phyloP scores from a whole-genome alignment of 2,113 vertebrate genomes.

The Dipodomys spectabilis region DNA sequence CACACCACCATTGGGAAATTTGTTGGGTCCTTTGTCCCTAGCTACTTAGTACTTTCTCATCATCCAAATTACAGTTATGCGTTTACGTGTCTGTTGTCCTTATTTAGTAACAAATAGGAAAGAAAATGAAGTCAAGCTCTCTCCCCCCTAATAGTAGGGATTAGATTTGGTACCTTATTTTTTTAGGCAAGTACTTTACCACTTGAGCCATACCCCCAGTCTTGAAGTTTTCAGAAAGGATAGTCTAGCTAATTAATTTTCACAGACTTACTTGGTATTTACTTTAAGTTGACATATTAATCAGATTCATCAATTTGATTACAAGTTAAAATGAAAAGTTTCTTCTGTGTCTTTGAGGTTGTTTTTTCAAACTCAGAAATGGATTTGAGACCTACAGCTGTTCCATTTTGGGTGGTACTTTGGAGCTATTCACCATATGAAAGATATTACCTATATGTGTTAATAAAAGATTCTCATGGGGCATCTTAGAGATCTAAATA shows the following conservation, averaged over 20 bases:
- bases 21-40: not conserved
- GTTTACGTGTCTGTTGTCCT: not conserved
- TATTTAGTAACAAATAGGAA: slow-evolving; percentile 15
- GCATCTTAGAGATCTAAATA: slow-evolving; percentile 32
- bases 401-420: not conserved
- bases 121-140: not conserved
- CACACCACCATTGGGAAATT: not conserved
- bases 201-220: too few relatives aligned
- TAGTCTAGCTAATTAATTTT: slow-evolving; percentile 18
- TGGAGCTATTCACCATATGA: slow-evolving; percentile 10
- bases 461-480: not conserved
- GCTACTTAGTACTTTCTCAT: not conserved
- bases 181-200: too few relatives aligned
- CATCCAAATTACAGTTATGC: not conserved
- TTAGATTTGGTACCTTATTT: too few relatives aligned
- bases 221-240: slow-evolving; percentile 13
- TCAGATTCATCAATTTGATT: slow-evolving; percentile 6
- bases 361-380: slow-evolving; percentile 34
- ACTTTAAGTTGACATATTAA: slow-evolving; percentile 30
- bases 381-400: not conserved
- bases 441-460: slow-evolving; percentile 27
- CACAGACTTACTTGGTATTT: not conserved
- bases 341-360: not conserved
- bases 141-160: too few relatives aligned
- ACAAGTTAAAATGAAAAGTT: slow-evolving; percentile 34